Percentiles rank a stretch among this genome's conserved stretches.
phyloP scores from a whole-genome alignment of 53 echinoderm and acorn worm species.

The Patiria pectinifera region DNA sequence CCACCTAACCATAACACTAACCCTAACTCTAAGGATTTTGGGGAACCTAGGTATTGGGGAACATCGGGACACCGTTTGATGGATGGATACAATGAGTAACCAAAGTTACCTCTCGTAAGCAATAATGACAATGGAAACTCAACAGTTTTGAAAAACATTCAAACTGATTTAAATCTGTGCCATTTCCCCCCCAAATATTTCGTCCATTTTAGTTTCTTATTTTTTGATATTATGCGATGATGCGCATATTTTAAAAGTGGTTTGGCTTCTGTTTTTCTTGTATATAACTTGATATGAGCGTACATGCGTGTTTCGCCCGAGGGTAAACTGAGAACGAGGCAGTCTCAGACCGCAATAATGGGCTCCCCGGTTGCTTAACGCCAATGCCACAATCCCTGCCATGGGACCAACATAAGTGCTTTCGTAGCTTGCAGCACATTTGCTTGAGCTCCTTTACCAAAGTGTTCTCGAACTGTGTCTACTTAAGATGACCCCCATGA shows the following conservation, averaged over 20 bases:
- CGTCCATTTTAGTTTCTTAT: too few species aligned
- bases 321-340: not conserved
- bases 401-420: slow-evolving; percentile 46
- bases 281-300: not conserved
- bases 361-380: slow-evolving; percentile 11
- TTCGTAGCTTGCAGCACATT: slow-evolving; percentile 29
- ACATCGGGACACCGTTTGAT: too few species aligned
- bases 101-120: too few species aligned
- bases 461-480: slow-evolving; percentile 6
- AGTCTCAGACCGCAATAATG: not conserved
- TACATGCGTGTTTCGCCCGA: slow-evolving; percentile 3
- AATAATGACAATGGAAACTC: too few species aligned
- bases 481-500: slow-evolving; percentile 34
- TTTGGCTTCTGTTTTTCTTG: not conserved
- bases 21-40: too few species aligned
- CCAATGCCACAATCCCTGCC: slow-evolving; percentile 5
- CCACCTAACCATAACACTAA: too few species aligned
- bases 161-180: too few species aligned
- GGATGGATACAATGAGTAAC: too few species aligned
- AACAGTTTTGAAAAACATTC: too few species aligned
- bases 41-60: too few species aligned
- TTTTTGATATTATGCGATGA: too few species aligned
- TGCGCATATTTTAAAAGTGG: not conserved
- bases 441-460: not conserved
- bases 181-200: too few species aligned